Conservation (phyloP, 2,113 vertebrate species). For the Xenopus tropicalis region DNA sequence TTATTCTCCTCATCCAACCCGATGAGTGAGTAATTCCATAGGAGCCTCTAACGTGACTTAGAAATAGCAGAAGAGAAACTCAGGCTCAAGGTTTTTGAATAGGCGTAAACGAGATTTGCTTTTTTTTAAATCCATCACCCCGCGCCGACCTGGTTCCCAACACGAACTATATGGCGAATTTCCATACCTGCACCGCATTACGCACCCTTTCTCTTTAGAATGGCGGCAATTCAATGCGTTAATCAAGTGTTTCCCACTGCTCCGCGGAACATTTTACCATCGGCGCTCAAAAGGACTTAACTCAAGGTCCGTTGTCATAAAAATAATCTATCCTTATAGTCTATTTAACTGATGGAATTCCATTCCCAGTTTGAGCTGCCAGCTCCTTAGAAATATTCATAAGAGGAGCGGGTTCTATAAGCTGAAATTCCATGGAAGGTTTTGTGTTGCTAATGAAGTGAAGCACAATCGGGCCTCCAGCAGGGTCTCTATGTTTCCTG, state of each 20-base stretch:
- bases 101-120: too few species aligned
- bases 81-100: too few species aligned
- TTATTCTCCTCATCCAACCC: too few species aligned
- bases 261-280: conserved; percentile 23
- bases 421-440: conserved; percentile 65
- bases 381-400: conserved; percentile 71
- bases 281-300: conserved; percentile 44
- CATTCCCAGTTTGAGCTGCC: conserved; percentile 73
- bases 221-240: conserved; percentile 15
- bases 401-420: conserved; percentile 58
- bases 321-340: conserved; percentile 55
- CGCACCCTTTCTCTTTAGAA: neutral
- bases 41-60: too few species aligned
- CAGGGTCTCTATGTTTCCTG: conserved; percentile 64
- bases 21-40: too few species aligned
- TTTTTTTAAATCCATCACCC: too few species aligned
- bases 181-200: conserved; percentile 5
- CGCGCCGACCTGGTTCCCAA: too few species aligned
- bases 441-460: conserved; percentile 82
- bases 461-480: conserved; percentile 71
- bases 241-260: conserved; percentile 8
- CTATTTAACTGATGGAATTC: conserved; percentile 63
- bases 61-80: too few species aligned
- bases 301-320: conserved; percentile 48
- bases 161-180: too few species aligned